Conservation (phyloP, 2,797 vertebrate genomes). For the Lerista edwardsae region DNA sequence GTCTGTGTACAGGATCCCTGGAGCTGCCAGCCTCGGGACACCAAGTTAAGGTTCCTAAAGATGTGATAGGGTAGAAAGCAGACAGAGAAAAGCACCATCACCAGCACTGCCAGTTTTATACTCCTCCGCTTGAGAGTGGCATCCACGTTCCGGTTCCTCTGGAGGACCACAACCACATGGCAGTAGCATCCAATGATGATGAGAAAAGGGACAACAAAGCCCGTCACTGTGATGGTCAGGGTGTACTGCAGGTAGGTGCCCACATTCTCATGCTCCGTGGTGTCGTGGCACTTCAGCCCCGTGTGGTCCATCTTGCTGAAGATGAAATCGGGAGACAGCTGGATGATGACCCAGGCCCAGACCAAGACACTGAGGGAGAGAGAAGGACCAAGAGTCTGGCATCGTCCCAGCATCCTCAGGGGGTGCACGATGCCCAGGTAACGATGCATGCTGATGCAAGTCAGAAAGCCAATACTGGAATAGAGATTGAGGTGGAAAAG, state of each 20-base stretch:
- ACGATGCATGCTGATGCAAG: conserved; percentile 84
- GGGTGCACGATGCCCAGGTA: conserved; percentile 86
- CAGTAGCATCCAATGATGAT: conserved; percentile 81
- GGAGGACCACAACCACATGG: conserved; percentile 77
- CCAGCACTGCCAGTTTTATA: conserved; percentile 75
- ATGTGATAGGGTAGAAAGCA: conserved; percentile 86
- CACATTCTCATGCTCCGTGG: conserved; percentile 57
- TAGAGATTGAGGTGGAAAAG: conserved; percentile 87
- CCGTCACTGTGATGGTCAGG: conserved; percentile 68
- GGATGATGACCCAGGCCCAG: conserved; percentile 77
- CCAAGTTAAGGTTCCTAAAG: conserved; percentile 80
- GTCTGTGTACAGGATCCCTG: conserved; percentile 61
- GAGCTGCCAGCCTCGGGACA: conserved; percentile 68
- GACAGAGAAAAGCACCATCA: conserved; percentile 80
- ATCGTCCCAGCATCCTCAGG: conserved; percentile 77
- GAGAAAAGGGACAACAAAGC: conserved; percentile 78
- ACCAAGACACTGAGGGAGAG: conserved; percentile 65
- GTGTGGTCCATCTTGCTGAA: conserved; percentile 71
- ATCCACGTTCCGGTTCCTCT: conserved; percentile 72
- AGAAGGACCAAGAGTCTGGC: conserved; percentile 52
- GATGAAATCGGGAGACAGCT: conserved; percentile 78
- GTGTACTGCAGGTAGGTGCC: conserved; percentile 73
- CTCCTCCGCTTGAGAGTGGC: conserved; percentile 76
- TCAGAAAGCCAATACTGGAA: conserved; percentile 86
- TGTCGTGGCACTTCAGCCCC: conserved; percentile 72